Evolutionary conservation across 2,888 invertebrate genomes (phyloP), one percentile per base, ranked within the genome.

Genomic region (Koerneria pararmatus): DNA sequence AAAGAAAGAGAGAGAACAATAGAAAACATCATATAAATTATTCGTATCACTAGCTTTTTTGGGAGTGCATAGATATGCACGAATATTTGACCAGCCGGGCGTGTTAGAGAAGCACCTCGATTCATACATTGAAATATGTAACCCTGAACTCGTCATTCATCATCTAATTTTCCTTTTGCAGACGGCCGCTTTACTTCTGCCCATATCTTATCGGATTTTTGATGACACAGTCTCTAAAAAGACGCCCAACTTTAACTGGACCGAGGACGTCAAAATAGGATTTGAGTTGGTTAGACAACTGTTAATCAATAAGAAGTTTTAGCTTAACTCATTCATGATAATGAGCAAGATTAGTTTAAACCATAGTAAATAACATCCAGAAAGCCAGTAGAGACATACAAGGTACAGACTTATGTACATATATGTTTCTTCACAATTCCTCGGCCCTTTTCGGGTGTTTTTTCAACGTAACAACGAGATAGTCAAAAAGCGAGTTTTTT

Each of bases 201-300:
- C 75, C 11, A 74, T 73, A 58, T 71, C 74, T 2, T 75, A 75
- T 66, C 67, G 71, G 58, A 77, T 80, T 69, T 80, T 80, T 69
- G 74, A 78, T 56, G 80, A 80, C 62, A 80, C 80, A 6, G 69
- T 79, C 15, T 54, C 60, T 34, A 75, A 74, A 58, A 68, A 68
- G 8, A 71, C 68, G 51, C 62, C 67, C 8, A 70, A 68, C n/a
- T 77, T 75, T 34, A 70, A 72, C n/a, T 77, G 77, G 77, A 72
- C 71, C 2, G 56, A 66, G 19, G 71, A 59, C 5, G 74, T 72
- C 37, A 69, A 64, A n/a, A 34, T 69, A 24, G 65, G 68, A 32
- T 68, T 76, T 1, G 72, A 75, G 68, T 67, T 69, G 72, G 75
- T 75, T 19, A 41, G 65, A 61, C n/a, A 15, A 22, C 15, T 56